phyloP scores from a whole-genome alignment of 2,797 vertebrate genomes.

The Bradypodion ventrale region DNA sequence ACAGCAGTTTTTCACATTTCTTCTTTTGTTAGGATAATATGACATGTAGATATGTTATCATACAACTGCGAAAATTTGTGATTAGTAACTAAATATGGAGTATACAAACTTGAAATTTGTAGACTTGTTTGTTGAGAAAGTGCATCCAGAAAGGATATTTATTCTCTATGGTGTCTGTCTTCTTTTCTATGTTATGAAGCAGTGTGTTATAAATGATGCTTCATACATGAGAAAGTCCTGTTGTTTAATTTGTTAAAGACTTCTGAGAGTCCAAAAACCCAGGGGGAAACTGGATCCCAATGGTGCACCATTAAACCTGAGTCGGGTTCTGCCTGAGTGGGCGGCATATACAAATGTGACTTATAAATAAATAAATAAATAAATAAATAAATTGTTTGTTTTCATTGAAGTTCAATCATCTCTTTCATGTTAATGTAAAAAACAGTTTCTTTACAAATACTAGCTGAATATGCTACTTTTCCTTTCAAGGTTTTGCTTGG shows the following conservation, averaged over 20 bases:
- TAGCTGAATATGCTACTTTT: conserved; percentile 34
- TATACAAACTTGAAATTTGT: background rate
- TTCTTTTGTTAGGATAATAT: background rate
- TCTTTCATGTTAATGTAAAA: conserved; percentile 5
- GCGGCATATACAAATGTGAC: no score
- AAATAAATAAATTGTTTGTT: no score
- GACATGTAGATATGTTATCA: background rate
- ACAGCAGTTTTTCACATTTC: background rate
- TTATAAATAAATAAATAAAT: no score
- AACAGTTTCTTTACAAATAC: conserved; percentile 16
- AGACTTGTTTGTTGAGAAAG: background rate
- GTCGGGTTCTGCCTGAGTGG: no score
- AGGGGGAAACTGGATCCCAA: background rate
- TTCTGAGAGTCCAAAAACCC: conserved; percentile 14
- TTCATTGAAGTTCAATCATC: background rate
- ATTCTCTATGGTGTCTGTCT: background rate
- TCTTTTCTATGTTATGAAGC: background rate
- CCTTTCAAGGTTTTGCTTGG: accelerated
- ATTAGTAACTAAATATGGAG: background rate
- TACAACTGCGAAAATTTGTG: background rate
- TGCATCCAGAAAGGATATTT: background rate
- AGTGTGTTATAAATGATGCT: accelerated
- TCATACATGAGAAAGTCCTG: background rate
- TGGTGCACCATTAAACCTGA: background rate
- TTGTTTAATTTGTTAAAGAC: conserved; percentile 37